These are phyloP conservation scores for Pyrocephalus nanus DNA, from an alignment of 2,797 vertebrate genomes.

Conservation along the genomic window DNA sequence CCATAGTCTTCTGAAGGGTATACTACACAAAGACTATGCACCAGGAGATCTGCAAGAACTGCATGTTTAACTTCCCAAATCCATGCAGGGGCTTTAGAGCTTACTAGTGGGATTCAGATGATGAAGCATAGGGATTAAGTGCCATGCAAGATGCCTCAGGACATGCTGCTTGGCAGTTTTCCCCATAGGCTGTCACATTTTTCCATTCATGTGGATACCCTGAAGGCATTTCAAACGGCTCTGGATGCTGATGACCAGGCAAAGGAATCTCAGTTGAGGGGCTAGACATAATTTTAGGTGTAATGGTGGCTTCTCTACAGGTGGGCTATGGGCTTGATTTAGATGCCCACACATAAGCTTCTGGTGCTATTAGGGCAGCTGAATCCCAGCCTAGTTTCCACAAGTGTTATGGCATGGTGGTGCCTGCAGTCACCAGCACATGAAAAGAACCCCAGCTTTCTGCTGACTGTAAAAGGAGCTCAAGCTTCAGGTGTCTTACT, in stretches of 20 bases:
- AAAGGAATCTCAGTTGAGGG: background rate
- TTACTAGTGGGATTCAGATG: background rate
- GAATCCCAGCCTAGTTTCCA: background rate
- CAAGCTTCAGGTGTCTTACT: background rate
- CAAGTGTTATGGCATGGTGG: background rate
- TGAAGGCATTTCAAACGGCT: background rate
- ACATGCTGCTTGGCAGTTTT: background rate
- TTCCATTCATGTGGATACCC: background rate
- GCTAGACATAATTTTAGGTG: background rate
- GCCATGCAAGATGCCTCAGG: background rate
- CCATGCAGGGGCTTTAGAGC: background rate
- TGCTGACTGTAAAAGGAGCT: background rate
- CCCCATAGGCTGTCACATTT: background rate
- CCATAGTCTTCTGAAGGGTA: background rate
- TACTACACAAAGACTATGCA: background rate
- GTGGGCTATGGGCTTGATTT: background rate
- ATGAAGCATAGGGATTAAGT: background rate
- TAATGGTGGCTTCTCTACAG: background rate
- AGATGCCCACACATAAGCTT: background rate
- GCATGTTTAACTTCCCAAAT: background rate
- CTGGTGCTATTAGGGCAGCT: background rate
- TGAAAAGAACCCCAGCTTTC: background rate
- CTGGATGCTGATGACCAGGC: background rate
- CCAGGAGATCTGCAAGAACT: background rate
- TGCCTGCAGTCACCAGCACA: accelerated